phyloP scores from a whole-genome alignment of 2,888 invertebrate species.

The Prosopocoilus inquinatus region DNA sequence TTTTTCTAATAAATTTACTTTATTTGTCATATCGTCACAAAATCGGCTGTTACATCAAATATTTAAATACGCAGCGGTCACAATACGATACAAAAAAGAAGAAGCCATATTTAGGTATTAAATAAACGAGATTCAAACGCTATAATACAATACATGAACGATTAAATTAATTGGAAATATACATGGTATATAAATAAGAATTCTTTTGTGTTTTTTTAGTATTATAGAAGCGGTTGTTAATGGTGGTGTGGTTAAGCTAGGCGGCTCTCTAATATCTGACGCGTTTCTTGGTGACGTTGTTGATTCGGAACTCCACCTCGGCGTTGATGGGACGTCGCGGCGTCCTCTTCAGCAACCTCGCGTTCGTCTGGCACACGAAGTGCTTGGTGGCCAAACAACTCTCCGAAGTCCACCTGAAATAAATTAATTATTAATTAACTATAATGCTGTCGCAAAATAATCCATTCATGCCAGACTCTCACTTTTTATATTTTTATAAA shows the following conservation, averaged over 20 bases:
- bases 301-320: not conserved
- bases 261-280: too few relatives aligned
- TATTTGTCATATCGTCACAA: too few relatives aligned
- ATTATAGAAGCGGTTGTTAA: not conserved
- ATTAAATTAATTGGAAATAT: not conserved
- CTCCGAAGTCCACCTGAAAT: conserved; percentile 9
- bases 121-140: too few relatives aligned
- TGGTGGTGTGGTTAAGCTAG: not conserved
- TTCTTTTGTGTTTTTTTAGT: not conserved
- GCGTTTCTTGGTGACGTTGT: not conserved
- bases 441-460: too few relatives aligned
- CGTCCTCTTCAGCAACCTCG: not conserved
- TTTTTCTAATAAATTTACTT: too few relatives aligned
- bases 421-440: not conserved
- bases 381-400: conserved; percentile 6
- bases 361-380: conserved; percentile 11
- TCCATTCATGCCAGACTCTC: too few relatives aligned
- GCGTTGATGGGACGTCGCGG: not conserved
- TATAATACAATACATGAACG: too few relatives aligned
- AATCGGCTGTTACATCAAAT: too few relatives aligned
- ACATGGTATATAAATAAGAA: conserved; percentile 1
- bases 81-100: too few relatives aligned
- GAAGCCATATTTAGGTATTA: too few relatives aligned
- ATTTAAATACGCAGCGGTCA: too few relatives aligned
- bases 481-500: too few relatives aligned